phyloP scores from a whole-genome alignment of 2,797 vertebrate species.

The Notamacropus eugenii region DNA sequence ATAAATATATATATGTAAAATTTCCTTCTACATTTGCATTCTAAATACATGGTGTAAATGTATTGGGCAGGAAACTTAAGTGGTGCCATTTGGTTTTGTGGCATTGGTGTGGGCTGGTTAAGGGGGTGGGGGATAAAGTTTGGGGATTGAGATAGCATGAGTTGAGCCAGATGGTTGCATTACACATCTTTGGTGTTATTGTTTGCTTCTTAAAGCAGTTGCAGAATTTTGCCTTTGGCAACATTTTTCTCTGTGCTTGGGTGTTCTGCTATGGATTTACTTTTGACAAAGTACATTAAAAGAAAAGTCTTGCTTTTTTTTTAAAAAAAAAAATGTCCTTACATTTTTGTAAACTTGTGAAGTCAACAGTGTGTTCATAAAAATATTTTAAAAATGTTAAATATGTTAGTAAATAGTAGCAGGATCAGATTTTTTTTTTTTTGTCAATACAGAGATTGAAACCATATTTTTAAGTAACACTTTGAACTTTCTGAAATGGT shows the following conservation, averaged over 20 bases:
- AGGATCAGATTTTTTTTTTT: slow-evolving; percentile 64
- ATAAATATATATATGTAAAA: slow-evolving; percentile 70
- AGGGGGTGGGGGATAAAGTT: slow-evolving; percentile 84
- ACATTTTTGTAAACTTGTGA: slow-evolving; percentile 68
- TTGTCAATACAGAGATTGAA: slow-evolving; percentile 37
- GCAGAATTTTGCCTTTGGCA: slow-evolving; percentile 86
- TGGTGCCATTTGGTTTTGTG: slow-evolving; percentile 87
- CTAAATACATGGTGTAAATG: slow-evolving; percentile 83
- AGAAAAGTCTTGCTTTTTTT: slow-evolving; percentile 67
- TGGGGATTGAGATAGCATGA: slow-evolving; percentile 85
- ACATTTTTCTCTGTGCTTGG: slow-evolving; percentile 83
- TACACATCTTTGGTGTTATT: slow-evolving; percentile 87
- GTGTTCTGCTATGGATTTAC: slow-evolving; percentile 84
- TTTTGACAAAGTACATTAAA: slow-evolving; percentile 82
- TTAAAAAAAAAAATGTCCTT: slow-evolving; percentile 46
- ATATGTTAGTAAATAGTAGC: slow-evolving; percentile 77
- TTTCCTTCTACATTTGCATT: slow-evolving; percentile 77
- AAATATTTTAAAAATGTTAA: slow-evolving; percentile 81
- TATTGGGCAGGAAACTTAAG: slow-evolving; percentile 83
- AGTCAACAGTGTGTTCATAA: slow-evolving; percentile 80
- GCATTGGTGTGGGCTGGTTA: slow-evolving; percentile 85
- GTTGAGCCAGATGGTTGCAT: slow-evolving; percentile 84
- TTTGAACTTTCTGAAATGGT: not conserved
- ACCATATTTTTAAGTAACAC: slow-evolving; percentile 49
- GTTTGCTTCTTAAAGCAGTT: slow-evolving; percentile 87